Percentiles rank a stretch among this genome's conserved stretches.
Evolutionary conservation across 2,797 vertebrate species (phyloP).

Genomic region (Poeciliopsis infans): DNA sequence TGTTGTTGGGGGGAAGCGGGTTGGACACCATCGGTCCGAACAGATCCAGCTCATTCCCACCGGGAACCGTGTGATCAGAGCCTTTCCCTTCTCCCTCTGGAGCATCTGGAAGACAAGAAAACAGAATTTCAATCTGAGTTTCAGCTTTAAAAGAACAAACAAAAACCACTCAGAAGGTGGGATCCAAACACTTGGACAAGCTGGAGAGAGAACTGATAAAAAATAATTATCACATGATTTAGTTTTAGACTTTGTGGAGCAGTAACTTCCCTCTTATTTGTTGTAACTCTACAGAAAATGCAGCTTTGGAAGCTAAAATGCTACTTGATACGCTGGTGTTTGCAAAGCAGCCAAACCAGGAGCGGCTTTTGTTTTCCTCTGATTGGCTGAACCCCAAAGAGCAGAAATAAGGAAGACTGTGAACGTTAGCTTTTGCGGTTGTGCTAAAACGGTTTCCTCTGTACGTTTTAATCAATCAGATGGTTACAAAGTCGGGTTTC

Average conservation of each 20-base stretch:
- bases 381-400: no score
- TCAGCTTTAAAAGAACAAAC: not conserved
- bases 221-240: not conserved
- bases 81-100: conserved; percentile 80
- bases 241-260: not conserved
- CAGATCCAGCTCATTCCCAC: conserved; percentile 92
- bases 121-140: not conserved
- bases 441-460: no score
- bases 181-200: not conserved
- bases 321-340: no score
- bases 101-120: conserved; percentile 80
- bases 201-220: not conserved
- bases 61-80: conserved; percentile 67
- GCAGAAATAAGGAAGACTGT: no score
- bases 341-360: no score
- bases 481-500: no score
- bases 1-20: conserved; percentile 85
- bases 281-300: no score
- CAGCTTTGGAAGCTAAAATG: no score
- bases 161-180: not conserved
- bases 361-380: no score
- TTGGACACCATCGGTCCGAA: conserved; percentile 98
- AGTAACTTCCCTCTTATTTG: not conserved
- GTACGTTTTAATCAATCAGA: no score
- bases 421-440: no score